A percentile compares a stretch with the other conserved stretches of the same genome.
Conservation (phyloP, 2,113 vertebrate species). For the Rhea americana region DNA sequence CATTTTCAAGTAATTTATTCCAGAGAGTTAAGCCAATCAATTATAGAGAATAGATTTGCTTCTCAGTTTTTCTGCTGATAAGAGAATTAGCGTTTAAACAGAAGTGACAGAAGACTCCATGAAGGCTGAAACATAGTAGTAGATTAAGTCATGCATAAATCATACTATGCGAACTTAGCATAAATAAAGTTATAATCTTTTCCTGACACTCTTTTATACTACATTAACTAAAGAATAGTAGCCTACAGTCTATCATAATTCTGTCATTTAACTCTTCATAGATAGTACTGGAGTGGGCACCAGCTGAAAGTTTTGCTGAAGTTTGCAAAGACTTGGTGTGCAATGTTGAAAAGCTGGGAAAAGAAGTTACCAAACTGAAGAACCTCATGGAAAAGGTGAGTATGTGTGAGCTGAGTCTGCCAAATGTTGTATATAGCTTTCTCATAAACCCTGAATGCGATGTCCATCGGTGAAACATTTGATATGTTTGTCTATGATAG, state of each 20-base stretch:
- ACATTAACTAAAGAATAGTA: neutral
- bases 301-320: slow-evolving; percentile 73
- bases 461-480: neutral
- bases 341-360: slow-evolving; percentile 80
- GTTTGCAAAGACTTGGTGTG: slow-evolving; percentile 82
- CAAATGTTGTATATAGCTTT: neutral
- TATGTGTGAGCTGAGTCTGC: neutral
- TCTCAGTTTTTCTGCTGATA: slow-evolving; percentile 1
- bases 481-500: neutral
- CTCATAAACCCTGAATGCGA: neutral
- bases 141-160: neutral
- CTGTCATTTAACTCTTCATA: slow-evolving; percentile 70
- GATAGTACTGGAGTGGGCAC: slow-evolving; percentile 87
- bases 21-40: neutral
- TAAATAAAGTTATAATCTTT: neutral
- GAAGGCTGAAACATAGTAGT: slow-evolving; percentile 10
- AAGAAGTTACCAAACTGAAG: slow-evolving; percentile 84
- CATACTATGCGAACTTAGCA: neutral
- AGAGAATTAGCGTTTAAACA: slow-evolving; percentile 39
- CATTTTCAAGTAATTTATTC: neutral
- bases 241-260: neutral
- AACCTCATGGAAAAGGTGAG: slow-evolving; percentile 84
- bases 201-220: neutral
- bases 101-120: slow-evolving; percentile 1
- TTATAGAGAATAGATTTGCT: slow-evolving; percentile 4